Evolutionary conservation across 2,113 vertebrate species (phyloP).

Genomic region (Heptranchias perlo): DNA sequence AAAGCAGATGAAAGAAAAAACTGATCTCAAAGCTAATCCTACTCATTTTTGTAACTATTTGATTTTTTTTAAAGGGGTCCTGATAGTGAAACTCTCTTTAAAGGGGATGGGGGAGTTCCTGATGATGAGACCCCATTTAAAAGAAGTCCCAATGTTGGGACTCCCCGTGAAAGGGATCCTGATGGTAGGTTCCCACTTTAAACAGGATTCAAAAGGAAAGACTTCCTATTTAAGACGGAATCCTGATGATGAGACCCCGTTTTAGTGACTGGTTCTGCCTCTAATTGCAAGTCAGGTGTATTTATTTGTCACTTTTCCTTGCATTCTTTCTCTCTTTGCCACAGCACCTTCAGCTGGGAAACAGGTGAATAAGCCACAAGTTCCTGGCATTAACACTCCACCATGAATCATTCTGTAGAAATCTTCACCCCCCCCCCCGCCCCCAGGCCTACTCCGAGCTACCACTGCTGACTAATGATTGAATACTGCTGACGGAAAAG

Average conservation of each 20-base stretch:
- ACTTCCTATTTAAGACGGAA: background rate
- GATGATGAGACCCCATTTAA: background rate
- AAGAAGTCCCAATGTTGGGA: background rate
- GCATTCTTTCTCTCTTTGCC: background rate
- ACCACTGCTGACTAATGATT: background rate
- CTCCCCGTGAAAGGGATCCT: background rate
- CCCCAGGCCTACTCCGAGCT: background rate
- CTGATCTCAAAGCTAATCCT: background rate
- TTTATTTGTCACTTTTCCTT: background rate
- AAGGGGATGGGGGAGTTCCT: no score
- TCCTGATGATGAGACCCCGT: background rate
- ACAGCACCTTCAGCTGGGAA: background rate
- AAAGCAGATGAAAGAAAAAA: background rate
- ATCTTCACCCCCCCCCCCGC: background rate
- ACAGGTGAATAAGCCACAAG: slow-evolving; percentile 19
- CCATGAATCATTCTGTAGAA: background rate
- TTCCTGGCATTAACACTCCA: background rate
- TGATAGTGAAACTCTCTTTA: background rate
- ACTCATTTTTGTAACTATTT: background rate
- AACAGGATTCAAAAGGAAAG: background rate
- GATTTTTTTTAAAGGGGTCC: background rate
- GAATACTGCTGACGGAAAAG: background rate
- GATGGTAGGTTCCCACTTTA: background rate
- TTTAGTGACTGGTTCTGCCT: background rate
- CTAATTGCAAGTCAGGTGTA: no score